These are phyloP conservation scores for Montipora capitata DNA, from an alignment of 92 coral and sea anemone species.

Conservation along the genomic window DNA sequence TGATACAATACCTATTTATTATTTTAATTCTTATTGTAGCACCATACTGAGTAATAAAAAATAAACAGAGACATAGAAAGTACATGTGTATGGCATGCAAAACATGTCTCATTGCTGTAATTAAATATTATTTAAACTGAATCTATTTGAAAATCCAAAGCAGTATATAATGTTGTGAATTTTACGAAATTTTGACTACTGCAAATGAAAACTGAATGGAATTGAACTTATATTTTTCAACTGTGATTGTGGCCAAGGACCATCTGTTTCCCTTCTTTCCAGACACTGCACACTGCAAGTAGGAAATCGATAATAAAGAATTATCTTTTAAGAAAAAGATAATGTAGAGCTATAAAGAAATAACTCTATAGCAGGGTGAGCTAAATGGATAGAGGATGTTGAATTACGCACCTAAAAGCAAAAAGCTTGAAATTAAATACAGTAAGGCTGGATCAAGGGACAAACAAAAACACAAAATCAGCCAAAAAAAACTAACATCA, in stretches of 20 bases:
- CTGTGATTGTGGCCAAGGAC: no score
- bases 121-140: background rate
- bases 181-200: slow-evolving; percentile 6
- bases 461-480: background rate
- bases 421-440: slow-evolving; percentile 4
- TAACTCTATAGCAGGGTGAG: background rate
- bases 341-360: background rate
- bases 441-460: background rate
- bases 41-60: no score
- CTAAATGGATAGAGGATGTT: background rate
- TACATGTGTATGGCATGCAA: no score
- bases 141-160: slow-evolving; percentile 7
- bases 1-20: no score
- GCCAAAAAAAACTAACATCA: background rate
- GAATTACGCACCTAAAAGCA: background rate
- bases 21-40: no score
- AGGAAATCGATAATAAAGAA: background rate
- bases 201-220: slow-evolving; percentile 8
- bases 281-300: background rate
- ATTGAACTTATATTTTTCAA: background rate
- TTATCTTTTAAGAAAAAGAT: background rate
- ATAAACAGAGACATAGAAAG: no score
- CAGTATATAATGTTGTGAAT: background rate
- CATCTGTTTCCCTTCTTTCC: no score
- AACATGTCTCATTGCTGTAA: no score